Conservation (phyloP, 2,113 vertebrate genomes). For the Percina caprodes region DNA sequence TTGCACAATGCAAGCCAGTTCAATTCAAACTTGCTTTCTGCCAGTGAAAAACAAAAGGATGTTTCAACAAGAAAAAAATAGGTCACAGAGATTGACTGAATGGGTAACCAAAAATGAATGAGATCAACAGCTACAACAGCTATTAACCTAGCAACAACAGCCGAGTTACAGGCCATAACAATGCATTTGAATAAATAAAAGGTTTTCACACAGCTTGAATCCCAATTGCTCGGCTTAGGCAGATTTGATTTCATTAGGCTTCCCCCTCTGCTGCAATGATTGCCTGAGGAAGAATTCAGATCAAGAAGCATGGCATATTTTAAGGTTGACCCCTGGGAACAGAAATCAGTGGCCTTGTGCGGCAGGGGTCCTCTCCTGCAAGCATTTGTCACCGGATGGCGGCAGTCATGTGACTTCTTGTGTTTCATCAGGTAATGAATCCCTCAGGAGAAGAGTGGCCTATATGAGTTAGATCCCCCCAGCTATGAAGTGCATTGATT, state of each 20-base stretch:
- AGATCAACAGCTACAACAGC: constrained; percentile 32
- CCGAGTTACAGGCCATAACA: constrained; percentile 20
- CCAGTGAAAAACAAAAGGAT: constrained; percentile 41
- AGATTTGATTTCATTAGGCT: constrained; percentile 65
- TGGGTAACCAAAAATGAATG: constrained; percentile 23
- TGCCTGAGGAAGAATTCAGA: constrained; percentile 49
- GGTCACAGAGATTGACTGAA: constrained; percentile 48
- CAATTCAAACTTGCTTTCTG: constrained; percentile 44
- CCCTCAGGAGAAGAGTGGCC: constrained; percentile 49
- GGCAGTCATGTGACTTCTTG: constrained; percentile 45
- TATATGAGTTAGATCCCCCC: constrained; percentile 53
- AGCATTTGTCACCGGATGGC: constrained; percentile 43
- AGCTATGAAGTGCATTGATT: constrained; percentile 68
- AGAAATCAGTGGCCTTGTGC: constrained; percentile 42
- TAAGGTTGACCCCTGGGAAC: constrained; percentile 37
- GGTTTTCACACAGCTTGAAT: constrained; percentile 52
- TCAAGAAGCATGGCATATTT: constrained; percentile 41
- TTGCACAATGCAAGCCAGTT: constrained; percentile 58
- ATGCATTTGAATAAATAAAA: constrained; percentile 40
- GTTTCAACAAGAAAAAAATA: constrained; percentile 48
- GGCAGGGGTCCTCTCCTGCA: neutral
- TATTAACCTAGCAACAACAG: constrained; percentile 36
- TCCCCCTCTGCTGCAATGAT: constrained; percentile 40
- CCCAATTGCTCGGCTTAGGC: constrained; percentile 37
- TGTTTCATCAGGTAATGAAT: constrained; percentile 72